Evolutionary conservation across 2,797 vertebrate species (phyloP).

Genomic region (Pangasius larnaudii): DNA sequence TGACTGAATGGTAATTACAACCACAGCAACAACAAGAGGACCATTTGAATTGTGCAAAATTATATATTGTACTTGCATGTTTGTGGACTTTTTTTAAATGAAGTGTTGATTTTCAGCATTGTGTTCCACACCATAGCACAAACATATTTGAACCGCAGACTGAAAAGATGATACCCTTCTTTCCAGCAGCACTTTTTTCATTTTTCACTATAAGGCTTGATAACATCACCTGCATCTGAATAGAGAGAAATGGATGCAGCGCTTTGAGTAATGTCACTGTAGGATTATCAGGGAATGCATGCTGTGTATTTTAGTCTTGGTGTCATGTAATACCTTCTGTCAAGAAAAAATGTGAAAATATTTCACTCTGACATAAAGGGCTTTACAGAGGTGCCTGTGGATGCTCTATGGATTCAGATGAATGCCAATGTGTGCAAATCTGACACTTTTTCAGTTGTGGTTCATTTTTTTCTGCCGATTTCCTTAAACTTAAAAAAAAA

Average conservation of each 20-base stretch:
- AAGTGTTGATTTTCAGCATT: constrained; percentile 5
- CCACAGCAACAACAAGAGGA: background rate
- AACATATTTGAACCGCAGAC: background rate
- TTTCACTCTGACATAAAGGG: constrained; percentile 19
- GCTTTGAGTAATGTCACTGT: background rate
- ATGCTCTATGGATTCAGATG: constrained; percentile 2
- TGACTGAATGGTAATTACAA: background rate
- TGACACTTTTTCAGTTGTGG: background rate
- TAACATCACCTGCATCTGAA: constrained; percentile 23
- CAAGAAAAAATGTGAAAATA: constrained; percentile 9
- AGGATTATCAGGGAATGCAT: background rate
- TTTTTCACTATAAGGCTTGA: background rate
- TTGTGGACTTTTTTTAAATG: background rate
- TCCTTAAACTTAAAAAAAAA: background rate
- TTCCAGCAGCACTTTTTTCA: background rate
- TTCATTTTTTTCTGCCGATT: background rate
- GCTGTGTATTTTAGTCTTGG: constrained; percentile 1
- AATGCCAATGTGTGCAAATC: background rate
- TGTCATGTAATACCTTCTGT: constrained; percentile 1
- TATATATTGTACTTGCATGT: background rate
- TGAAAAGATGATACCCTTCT: background rate
- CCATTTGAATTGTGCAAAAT: background rate
- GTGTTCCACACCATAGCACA: background rate
- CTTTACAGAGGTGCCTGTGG: background rate
- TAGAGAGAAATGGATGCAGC: background rate